phyloP scores from a whole-genome alignment of 2,797 vertebrate species.

The Lindbergichthys nudifrons region DNA sequence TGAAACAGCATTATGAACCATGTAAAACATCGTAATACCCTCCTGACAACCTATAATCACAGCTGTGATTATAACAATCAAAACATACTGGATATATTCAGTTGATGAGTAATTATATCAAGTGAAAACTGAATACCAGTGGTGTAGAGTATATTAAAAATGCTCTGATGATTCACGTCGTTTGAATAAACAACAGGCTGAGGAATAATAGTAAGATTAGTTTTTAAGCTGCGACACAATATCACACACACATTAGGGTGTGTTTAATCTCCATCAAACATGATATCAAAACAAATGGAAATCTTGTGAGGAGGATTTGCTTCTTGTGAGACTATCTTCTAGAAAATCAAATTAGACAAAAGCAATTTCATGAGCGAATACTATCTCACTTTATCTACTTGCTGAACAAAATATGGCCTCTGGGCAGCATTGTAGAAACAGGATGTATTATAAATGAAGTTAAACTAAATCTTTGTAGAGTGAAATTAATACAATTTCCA shows the following conservation, averaged over 20 bases:
- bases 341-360: conserved; percentile 48
- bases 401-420: conserved; percentile 11
- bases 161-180: conserved; percentile 6
- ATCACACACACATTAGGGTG: conserved; percentile 10
- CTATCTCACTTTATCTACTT: conserved; percentile 28
- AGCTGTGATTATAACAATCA: neutral
- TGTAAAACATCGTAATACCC: neutral
- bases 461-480: conserved; percentile 3
- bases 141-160: neutral
- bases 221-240: neutral
- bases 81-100: neutral
- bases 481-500: conserved; percentile 1
- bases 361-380: conserved; percentile 37
- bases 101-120: neutral
- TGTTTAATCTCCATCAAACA: conserved; percentile 29
- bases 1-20: neutral
- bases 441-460: neutral
- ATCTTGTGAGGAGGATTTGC: conserved; percentile 6
- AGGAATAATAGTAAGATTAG: conserved; percentile 9
- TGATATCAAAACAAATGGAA: conserved; percentile 22
- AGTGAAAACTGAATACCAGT: neutral
- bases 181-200: conserved; percentile 12
- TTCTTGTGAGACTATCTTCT: conserved; percentile 32
- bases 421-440: neutral
- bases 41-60: neutral